These are phyloP conservation scores for Sebastiscus tertius DNA, from an alignment of 2,797 vertebrate genomes.

Conservation along the genomic window DNA sequence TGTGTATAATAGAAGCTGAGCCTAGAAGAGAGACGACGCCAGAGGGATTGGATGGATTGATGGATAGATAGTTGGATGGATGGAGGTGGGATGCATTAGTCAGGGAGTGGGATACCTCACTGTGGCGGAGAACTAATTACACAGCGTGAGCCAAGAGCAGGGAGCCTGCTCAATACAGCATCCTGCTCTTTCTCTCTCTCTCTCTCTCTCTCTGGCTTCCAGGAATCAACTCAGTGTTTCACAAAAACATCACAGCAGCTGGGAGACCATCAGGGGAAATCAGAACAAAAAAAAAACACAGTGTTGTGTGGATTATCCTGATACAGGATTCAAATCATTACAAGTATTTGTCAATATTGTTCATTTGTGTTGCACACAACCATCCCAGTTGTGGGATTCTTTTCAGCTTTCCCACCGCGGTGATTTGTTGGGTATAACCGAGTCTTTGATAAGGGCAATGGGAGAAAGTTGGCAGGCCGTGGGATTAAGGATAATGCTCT, in stretches of 20 bases:
- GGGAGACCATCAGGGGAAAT: neutral
- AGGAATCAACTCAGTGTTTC: conserved; percentile 31
- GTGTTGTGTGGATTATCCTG: neutral
- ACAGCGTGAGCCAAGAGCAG: conserved; percentile 27
- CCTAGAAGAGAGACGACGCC: conserved; percentile 10
- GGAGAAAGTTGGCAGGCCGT: conserved; percentile 18
- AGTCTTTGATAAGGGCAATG: conserved; percentile 39
- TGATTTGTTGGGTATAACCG: conserved; percentile 2
- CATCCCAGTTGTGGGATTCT: neutral
- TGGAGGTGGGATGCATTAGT: conserved; percentile 16
- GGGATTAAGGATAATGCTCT: neutral
- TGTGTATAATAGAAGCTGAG: conserved; percentile 21
- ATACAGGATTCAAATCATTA: neutral
- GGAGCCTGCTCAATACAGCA: conserved; percentile 1
- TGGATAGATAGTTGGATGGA: neutral
- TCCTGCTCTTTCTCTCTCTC: conserved; percentile 32
- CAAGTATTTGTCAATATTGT: neutral
- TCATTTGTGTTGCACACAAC: neutral
- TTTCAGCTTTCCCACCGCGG: conserved; percentile 51
- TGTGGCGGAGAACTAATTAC: conserved; percentile 48
- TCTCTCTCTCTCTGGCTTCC: conserved; percentile 33
- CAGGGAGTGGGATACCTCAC: conserved; percentile 37
- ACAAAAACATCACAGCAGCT: conserved; percentile 42
- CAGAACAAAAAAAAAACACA: neutral
- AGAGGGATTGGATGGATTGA: neutral